Evolutionary conservation across 2,797 vertebrate species (phyloP).

Genomic region (Phyllotis vaccarum): DNA sequence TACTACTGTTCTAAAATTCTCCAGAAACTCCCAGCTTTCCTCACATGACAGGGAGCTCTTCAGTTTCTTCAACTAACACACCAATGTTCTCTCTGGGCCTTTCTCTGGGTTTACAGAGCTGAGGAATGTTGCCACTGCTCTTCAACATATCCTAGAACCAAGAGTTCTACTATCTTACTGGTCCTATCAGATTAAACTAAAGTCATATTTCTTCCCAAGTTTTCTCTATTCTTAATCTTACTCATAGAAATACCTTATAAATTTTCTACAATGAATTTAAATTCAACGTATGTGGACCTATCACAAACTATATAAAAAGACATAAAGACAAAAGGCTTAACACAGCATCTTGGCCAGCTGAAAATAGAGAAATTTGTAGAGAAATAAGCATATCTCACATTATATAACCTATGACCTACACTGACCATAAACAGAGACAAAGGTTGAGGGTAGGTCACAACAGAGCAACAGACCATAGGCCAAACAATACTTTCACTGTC

Average conservation of each 20-base stretch:
- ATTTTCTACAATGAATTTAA: conserved; percentile 48
- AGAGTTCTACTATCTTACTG: not conserved
- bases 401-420: not conserved
- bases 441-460: not conserved
- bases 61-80: not conserved
- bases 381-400: not conserved
- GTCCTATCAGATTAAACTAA: conserved; percentile 2
- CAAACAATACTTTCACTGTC: not conserved
- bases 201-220: not conserved
- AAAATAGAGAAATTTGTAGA: not conserved
- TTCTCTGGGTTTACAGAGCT: not conserved
- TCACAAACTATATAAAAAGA: not conserved
- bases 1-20: not conserved
- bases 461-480: not conserved
- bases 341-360: not conserved
- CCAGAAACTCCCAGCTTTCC: not conserved
- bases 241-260: not conserved
- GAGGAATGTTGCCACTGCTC: not conserved
- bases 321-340: conserved; percentile 7
- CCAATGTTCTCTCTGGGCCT: not conserved
- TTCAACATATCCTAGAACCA: not conserved
- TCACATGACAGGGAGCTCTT: not conserved
- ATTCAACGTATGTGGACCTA: not conserved
- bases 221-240: conserved; percentile 21
- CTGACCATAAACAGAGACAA: not conserved